Conservation (phyloP, 2,113 vertebrate genomes). For the Recurvirostra avosetta region DNA sequence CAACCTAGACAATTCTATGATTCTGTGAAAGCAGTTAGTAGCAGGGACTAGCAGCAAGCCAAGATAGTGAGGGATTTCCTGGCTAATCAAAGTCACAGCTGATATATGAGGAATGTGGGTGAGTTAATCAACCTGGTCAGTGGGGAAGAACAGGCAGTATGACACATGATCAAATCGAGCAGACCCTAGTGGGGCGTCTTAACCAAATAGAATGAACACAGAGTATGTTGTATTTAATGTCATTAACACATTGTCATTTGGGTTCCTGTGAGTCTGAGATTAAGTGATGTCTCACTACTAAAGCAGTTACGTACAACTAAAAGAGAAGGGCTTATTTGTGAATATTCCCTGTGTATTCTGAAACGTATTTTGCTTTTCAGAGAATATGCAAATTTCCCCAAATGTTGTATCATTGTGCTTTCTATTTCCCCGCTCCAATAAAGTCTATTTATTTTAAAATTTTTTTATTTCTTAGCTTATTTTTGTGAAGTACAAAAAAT, state of each 20-base stretch:
- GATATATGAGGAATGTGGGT: fast-evolving
- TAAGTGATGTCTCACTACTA: fast-evolving
- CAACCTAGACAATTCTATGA: no score
- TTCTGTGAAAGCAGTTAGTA: background rate
- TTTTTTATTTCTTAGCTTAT: background rate
- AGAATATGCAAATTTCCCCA: background rate
- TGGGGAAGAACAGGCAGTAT: background rate
- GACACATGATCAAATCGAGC: fast-evolving
- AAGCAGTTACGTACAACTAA: background rate
- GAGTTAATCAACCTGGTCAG: background rate
- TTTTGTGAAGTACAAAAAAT: background rate
- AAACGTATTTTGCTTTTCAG: background rate
- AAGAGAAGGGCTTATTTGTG: background rate
- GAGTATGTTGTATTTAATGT: background rate
- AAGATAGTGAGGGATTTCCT: background rate
- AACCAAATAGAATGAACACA: background rate
- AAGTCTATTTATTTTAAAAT: background rate
- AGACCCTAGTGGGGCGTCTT: background rate
- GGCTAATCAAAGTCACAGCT: background rate
- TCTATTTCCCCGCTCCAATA: fast-evolving
- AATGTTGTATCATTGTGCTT: background rate
- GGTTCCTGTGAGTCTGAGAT: background rate
- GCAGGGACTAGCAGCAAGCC: background rate
- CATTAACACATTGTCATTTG: background rate
- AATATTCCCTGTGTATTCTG: background rate